Evolutionary conservation across 2,797 vertebrate genomes (phyloP).

Genomic region (Eulemur rubriventer): DNA sequence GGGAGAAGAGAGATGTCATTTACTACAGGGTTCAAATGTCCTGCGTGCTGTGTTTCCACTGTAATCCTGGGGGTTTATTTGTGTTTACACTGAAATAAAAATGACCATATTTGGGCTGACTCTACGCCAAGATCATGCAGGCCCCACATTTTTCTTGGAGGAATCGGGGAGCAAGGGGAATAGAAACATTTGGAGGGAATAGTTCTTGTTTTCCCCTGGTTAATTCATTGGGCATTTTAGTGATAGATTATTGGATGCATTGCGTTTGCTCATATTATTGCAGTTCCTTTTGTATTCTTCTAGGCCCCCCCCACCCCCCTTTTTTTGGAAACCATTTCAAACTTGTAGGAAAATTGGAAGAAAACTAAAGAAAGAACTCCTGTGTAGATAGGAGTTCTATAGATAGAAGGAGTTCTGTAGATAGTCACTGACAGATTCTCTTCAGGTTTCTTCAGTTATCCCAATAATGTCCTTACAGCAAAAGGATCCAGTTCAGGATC

Average conservation of each 20-base stretch:
- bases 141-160: slow-evolving; percentile 40
- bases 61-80: slow-evolving; percentile 26
- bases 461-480: neutral
- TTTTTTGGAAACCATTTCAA: slow-evolving; percentile 13
- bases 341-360: neutral
- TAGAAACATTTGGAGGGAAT: slow-evolving; percentile 5
- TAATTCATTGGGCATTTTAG: neutral
- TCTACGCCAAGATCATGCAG: slow-evolving; percentile 29
- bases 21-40: slow-evolving; percentile 32
- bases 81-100: slow-evolving; percentile 39
- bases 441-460: neutral
- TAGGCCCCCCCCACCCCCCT: neutral
- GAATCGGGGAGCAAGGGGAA: neutral
- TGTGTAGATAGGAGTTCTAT: neutral
- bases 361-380: neutral
- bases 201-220: neutral
- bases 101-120: slow-evolving; percentile 54
- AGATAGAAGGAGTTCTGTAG: no score
- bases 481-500: neutral
- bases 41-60: neutral
- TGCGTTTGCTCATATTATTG: neutral
- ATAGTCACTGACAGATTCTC: neutral
- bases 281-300: neutral
- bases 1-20: slow-evolving; percentile 54
- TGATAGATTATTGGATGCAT: neutral